Conservation (phyloP, 1,140 invertebrate genomes). For the Drosophila rhopaloa region DNA sequence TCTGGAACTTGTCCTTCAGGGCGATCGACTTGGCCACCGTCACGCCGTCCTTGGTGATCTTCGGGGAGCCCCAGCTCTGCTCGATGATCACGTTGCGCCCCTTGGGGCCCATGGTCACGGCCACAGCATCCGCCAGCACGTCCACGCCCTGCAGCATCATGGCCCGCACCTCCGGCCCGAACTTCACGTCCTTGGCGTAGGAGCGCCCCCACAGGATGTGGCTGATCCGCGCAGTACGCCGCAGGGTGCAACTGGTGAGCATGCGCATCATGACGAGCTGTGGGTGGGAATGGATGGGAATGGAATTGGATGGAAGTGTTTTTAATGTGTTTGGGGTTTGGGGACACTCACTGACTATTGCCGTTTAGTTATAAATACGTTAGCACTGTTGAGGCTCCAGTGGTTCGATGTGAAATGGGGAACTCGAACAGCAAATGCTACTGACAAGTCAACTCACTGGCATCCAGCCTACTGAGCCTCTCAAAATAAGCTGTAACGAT, state of each 20-base stretch:
- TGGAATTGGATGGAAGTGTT: not conserved
- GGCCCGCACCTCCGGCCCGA: constrained; percentile 97
- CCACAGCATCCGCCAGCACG: constrained; percentile 98
- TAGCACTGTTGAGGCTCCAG: constrained; percentile 14
- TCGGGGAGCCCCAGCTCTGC: constrained; percentile 99
- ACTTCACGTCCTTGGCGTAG: constrained; percentile 97
- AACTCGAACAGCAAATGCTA: not conserved
- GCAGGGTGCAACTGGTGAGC: constrained; percentile 18
- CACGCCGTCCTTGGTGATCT: constrained; percentile 99
- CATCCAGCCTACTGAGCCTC: constrained; percentile 1
- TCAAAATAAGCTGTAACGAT: not conserved
- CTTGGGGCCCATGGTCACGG: constrained; percentile 99
- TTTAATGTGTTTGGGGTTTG: not conserved
- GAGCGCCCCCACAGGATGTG: constrained; percentile 17
- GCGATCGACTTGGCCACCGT: constrained; percentile 99
- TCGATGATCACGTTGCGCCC: constrained; percentile 99
- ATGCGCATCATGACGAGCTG: constrained; percentile 51
- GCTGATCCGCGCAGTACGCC: constrained; percentile 7
- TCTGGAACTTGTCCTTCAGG: constrained; percentile 99
- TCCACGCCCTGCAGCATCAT: constrained; percentile 99
- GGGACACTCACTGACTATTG: not conserved
- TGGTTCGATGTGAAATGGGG: constrained; percentile 11
- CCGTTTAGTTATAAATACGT: not conserved
- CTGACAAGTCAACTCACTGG: not conserved
- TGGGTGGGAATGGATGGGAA: too few species aligned